Conservation (phyloP, 2,113 vertebrate genomes). For the Serilophus lunatus region DNA sequence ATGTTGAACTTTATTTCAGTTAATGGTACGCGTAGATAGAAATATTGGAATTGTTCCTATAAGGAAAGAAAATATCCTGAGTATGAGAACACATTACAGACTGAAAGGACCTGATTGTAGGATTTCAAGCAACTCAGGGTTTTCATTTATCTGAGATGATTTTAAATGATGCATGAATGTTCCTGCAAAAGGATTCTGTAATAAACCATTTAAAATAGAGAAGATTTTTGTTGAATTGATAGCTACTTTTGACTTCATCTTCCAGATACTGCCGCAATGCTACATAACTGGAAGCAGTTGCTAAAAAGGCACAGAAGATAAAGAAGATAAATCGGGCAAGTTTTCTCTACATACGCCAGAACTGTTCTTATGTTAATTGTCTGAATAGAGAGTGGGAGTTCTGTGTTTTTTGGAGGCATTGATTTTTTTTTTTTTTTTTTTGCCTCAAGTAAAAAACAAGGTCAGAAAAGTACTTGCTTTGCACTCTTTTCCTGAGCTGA, state of each 20-base stretch:
- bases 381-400: neutral
- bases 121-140: neutral
- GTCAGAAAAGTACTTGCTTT: neutral
- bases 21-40: constrained; percentile 32
- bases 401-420: neutral
- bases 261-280: neutral
- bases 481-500: neutral
- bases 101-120: neutral
- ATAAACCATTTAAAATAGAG: neutral
- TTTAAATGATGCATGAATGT: neutral
- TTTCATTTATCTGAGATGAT: neutral
- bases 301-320: constrained; percentile 13
- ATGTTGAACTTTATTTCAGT: constrained; percentile 14
- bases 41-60: neutral
- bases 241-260: neutral
- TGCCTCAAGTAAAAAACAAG: neutral
- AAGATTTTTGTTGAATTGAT: neutral
- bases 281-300: neutral
- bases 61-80: neutral
- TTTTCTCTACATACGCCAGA: neutral
- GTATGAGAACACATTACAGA: neutral
- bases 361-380: neutral
- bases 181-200: neutral
- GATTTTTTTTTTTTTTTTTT: no score
- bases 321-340: constrained; percentile 1